Conservation (phyloP, 2,797 vertebrate genomes). For the Danio kyathit region DNA sequence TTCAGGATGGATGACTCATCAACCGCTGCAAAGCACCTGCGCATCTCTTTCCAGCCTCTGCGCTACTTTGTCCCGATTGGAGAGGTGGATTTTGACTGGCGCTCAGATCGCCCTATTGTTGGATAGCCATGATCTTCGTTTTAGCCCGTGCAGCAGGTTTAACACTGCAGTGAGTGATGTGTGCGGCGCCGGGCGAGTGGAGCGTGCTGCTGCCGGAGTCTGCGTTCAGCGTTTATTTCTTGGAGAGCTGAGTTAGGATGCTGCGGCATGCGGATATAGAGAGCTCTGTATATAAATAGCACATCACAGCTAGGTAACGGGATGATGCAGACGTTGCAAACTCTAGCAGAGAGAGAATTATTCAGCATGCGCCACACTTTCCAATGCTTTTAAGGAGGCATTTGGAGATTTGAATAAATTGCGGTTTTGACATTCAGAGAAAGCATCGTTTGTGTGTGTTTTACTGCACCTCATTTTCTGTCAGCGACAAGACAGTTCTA, state of each 20-base stretch:
- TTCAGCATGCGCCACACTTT: background rate
- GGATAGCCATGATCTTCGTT: conserved; percentile 15
- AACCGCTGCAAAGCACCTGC: conserved; percentile 8
- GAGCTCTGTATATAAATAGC: background rate
- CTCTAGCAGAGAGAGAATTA: background rate
- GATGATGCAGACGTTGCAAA: background rate
- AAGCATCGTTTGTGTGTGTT: conserved; percentile 2
- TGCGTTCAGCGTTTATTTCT: background rate
- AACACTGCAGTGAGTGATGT: background rate
- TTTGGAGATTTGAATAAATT: background rate
- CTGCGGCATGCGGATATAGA: conserved; percentile 22
- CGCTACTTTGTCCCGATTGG: conserved; percentile 25
- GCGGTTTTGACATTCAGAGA: background rate
- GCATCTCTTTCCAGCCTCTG: background rate
- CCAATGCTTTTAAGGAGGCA: background rate
- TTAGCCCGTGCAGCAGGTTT: background rate
- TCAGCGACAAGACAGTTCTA: background rate
- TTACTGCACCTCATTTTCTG: conserved; percentile 1
- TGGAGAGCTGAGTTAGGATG: conserved; percentile 28
- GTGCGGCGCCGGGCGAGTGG: background rate
- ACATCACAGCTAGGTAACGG: conserved; percentile 12
- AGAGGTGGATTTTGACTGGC: background rate
- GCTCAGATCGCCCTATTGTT: background rate
- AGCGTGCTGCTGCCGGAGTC: background rate
- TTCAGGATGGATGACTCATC: conserved; percentile 2